Conservation (phyloP, 1,140 invertebrate species). For the Cyphomyrmex costatus region DNA sequence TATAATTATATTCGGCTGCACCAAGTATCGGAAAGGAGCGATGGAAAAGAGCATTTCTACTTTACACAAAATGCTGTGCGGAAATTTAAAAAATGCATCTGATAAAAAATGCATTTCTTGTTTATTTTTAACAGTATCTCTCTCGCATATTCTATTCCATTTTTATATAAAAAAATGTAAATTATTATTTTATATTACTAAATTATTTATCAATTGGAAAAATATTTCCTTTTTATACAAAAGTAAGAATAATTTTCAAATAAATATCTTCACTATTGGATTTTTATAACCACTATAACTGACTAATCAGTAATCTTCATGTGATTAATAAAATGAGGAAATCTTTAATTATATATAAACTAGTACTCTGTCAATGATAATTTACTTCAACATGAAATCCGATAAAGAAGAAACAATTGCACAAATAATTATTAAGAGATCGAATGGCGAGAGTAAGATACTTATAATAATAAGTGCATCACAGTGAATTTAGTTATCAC, state of each 20-base stretch:
- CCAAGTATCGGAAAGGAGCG: conserved; percentile 27
- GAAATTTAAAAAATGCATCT: conserved; percentile 57
- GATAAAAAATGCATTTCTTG: conserved; percentile 58
- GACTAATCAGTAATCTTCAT: conserved; percentile 43
- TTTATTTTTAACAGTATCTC: conserved; percentile 55
- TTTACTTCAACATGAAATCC: background rate
- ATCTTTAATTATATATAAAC: background rate
- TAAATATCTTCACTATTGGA: background rate
- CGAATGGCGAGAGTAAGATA: conserved; percentile 19
- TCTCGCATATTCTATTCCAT: conserved; percentile 38
- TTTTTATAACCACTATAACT: background rate
- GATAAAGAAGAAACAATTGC: conserved; percentile 2
- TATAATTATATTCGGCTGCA: conserved; percentile 63
- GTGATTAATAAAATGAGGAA: background rate
- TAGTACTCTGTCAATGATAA: background rate
- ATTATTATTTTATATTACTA: background rate
- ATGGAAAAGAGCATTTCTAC: conserved; percentile 32
- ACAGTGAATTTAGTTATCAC: conserved; percentile 62
- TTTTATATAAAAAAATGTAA: background rate
- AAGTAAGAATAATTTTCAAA: background rate
- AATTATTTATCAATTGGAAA: background rate
- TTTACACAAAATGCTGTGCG: conserved; percentile 34
- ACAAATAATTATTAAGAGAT: conserved; percentile 35
- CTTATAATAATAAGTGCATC: conserved; percentile 64
- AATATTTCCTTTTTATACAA: background rate